phyloP scores from a whole-genome alignment of 2,888 invertebrate genomes.

The Acleris literana region DNA sequence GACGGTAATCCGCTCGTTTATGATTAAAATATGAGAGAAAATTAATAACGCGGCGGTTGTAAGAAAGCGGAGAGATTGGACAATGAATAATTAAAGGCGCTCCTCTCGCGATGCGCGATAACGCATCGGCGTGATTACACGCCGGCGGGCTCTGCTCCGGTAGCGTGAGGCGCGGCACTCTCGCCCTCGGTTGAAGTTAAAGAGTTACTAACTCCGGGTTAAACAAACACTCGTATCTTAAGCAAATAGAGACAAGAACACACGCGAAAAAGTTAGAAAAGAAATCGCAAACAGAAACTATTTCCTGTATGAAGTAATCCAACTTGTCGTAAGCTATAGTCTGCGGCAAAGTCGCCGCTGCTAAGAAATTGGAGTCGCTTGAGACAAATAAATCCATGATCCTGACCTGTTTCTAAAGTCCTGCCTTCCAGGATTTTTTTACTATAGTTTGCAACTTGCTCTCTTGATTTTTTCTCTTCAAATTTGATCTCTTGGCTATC shows the following conservation, averaged over 20 bases:
- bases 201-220: neutral
- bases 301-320: neutral
- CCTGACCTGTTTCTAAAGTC: no score
- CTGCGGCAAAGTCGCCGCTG: no score
- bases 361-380: no score
- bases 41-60: slow-evolving; percentile 26
- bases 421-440: no score
- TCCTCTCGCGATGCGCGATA: slow-evolving; percentile 2
- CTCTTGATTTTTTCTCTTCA: no score
- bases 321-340: neutral
- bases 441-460: no score
- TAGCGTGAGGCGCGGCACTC: neutral
- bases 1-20: slow-evolving; percentile 4
- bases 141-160: neutral
- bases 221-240: neutral
- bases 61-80: slow-evolving; percentile 33
- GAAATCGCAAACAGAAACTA: slow-evolving; percentile 23
- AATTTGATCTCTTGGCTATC: no score
- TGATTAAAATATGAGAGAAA: slow-evolving; percentile 35
- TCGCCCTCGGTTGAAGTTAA: neutral
- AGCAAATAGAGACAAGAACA: slow-evolving; percentile 5
- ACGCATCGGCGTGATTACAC: neutral
- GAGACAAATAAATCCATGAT: no score
- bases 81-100: slow-evolving; percentile 32
- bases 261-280: slow-evolving; percentile 3